Evolutionary conservation across 2,797 vertebrate species (phyloP).

Genomic region (Eurystomus glaucurus): DNA sequence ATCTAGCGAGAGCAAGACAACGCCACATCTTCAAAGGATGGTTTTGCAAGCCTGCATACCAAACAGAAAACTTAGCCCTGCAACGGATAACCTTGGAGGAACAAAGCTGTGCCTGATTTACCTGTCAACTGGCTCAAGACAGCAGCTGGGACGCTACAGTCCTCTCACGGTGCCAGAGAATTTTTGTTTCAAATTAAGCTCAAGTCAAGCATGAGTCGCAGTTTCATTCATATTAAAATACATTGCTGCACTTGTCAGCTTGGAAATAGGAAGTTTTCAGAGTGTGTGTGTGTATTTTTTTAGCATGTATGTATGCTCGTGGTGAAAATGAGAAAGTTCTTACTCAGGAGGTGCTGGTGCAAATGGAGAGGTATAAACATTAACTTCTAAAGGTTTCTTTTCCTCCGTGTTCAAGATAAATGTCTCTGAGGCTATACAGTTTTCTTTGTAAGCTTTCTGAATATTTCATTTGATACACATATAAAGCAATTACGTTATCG

Average conservation of each 20-base stretch:
- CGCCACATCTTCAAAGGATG: conserved; percentile 67
- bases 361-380: rapidly evolving
- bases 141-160: neutral
- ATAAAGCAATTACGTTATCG: neutral
- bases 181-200: conserved; percentile 24
- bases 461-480: neutral
- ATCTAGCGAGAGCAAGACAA: conserved; percentile 59
- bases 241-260: neutral
- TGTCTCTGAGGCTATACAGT: neutral
- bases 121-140: conserved; percentile 41
- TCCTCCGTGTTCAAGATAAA: neutral
- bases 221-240: conserved; percentile 14
- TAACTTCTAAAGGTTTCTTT: neutral
- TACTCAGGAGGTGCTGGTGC: neutral
- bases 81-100: conserved; percentile 60
- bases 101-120: conserved; percentile 21
- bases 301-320: neutral
- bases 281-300: neutral
- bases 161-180: neutral
- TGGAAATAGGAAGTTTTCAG: neutral
- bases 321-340: neutral
- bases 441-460: neutral
- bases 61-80: conserved; percentile 15
- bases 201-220: neutral
- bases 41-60: conserved; percentile 46